Conservation (phyloP, 2,113 vertebrate genomes). For the Aegithalos caudatus region DNA sequence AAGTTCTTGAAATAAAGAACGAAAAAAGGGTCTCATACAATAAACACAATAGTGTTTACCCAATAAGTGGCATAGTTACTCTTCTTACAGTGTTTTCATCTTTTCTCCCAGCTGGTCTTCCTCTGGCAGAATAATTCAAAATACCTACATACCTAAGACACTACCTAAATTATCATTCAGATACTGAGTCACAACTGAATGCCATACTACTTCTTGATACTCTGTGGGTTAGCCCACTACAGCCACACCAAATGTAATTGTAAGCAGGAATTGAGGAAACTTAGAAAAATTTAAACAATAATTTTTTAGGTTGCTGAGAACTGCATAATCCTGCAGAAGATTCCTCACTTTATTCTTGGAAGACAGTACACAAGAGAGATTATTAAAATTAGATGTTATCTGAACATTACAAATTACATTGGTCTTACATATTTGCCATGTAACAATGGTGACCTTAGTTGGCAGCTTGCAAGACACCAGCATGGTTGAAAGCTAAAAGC, state of each 20-base stretch:
- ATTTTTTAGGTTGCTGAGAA: neutral
- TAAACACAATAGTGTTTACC: neutral
- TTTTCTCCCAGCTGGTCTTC: neutral
- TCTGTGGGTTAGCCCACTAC: neutral
- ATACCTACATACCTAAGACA: neutral
- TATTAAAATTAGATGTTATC: neutral
- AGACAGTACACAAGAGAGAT: neutral
- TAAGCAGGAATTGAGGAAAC: neutral
- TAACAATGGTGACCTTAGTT: neutral
- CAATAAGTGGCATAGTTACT: neutral
- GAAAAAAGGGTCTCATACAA: neutral
- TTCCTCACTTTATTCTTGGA: neutral
- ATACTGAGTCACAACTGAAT: neutral
- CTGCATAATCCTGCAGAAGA: neutral
- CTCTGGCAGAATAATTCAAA: neutral
- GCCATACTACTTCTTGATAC: neutral
- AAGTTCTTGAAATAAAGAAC: neutral
- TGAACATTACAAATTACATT: neutral
- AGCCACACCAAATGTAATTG: neutral
- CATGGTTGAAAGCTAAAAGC: neutral
- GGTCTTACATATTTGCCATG: neutral
- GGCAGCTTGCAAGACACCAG: neutral
- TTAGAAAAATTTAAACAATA: neutral
- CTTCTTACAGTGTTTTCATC: neutral
- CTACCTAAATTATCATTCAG: neutral